Percentiles rank a stretch among this genome's conserved stretches.
Evolutionary conservation across 2,888 invertebrate genomes (phyloP).

Genomic region (Cabera pusaria): DNA sequence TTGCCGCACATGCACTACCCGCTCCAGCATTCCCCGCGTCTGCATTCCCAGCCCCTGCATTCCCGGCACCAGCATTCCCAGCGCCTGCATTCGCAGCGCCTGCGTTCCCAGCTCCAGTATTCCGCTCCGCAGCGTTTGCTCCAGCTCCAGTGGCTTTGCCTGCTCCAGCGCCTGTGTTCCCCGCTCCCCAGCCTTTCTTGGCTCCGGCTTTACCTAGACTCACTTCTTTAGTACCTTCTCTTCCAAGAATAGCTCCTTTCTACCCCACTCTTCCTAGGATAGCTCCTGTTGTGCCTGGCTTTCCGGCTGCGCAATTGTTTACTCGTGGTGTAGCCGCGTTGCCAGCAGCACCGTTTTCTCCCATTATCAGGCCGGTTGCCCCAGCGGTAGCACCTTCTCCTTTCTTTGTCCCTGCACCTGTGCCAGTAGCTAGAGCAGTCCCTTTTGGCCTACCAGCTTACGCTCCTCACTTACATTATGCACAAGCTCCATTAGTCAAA

Average conservation of each 20-base stretch:
- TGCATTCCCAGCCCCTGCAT: conserved; percentile 31
- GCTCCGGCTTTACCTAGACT: conserved; percentile 33
- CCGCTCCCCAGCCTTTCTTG: conserved; percentile 26
- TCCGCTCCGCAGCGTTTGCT: conserved; percentile 10
- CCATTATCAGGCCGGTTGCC: conserved; percentile 46
- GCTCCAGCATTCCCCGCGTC: conserved; percentile 41
- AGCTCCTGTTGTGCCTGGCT: conserved; percentile 24
- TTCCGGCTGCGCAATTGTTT: conserved; percentile 38
- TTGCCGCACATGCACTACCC: conserved; percentile 29
- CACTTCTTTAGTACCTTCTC: conserved; percentile 23
- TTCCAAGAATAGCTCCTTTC: conserved; percentile 26
- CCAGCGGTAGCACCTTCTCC: conserved; percentile 44
- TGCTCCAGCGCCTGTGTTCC: conserved; percentile 16
- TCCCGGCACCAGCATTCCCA: conserved; percentile 37
- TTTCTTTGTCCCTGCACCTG: conserved; percentile 48
- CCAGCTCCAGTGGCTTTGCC: conserved; percentile 20
- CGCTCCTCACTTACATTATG: conserved; percentile 43
- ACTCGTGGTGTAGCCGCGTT: conserved; percentile 34
- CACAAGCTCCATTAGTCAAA: conserved; percentile 50
- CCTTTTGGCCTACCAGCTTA: conserved; percentile 47
- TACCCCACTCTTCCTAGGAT: conserved; percentile 29
- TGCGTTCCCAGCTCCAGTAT: conserved; percentile 24
- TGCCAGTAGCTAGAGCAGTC: conserved; percentile 46
- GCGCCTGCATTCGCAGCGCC: conserved; percentile 33
- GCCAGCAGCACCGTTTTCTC: conserved; percentile 50